Evolutionary conservation across 2,797 vertebrate genomes (phyloP).

Genomic region (Coracias cyanogaster): DNA sequence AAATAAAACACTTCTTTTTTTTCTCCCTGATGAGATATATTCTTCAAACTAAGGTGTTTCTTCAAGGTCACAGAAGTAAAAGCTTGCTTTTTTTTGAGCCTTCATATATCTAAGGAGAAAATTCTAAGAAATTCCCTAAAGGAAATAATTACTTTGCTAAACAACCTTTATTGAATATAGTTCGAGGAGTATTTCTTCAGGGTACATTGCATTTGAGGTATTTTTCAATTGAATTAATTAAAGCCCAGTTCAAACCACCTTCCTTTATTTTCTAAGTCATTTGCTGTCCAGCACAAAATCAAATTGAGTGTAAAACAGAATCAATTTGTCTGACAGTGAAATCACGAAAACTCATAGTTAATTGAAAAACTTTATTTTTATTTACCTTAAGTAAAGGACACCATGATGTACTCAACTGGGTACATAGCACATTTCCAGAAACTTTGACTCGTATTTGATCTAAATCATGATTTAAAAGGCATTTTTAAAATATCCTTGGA

Average conservation of each 20-base stretch:
- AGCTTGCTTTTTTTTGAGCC: neutral
- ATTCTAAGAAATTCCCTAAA: conserved; percentile 42
- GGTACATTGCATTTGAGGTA: conserved; percentile 41
- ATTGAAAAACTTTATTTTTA: conserved; percentile 31
- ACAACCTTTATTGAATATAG: conserved; percentile 64
- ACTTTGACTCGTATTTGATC: neutral
- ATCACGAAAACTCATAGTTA: conserved; percentile 17
- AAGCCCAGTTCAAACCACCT: conserved; percentile 20
- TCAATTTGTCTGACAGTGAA: conserved; percentile 60
- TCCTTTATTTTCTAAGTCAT: conserved; percentile 46
- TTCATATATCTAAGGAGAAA: conserved; percentile 14
- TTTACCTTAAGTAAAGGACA: conserved; percentile 33
- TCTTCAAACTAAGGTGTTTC: neutral
- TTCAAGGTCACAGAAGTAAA: conserved; percentile 40
- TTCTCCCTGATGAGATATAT: neutral
- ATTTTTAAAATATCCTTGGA: neutral
- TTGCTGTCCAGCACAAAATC: conserved; percentile 57
- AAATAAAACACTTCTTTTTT: neutral
- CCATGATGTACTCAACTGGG: neutral
- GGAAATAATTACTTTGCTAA: conserved; percentile 74
- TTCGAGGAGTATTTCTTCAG: conserved; percentile 53
- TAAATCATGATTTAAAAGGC: neutral
- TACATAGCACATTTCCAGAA: neutral
- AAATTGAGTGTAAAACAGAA: conserved; percentile 61
- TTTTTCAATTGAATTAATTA: conserved; percentile 73